Evolutionary conservation across 2,113 vertebrate species (phyloP), one percentile per base, ranked within the genome.

Genomic region (Campylomormyrus tamandua): DNA sequence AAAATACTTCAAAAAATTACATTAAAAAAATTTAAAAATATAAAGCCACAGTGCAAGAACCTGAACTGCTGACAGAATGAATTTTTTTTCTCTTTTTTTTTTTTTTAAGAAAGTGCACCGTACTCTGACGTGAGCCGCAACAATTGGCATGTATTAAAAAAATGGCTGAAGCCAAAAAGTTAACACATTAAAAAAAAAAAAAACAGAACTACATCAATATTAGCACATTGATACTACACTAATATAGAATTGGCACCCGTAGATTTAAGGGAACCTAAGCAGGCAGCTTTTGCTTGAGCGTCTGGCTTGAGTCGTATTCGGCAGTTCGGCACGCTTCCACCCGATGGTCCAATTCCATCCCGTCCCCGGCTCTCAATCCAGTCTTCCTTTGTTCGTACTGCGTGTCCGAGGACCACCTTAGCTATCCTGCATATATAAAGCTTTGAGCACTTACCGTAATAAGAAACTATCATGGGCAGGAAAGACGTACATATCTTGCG

Each of bases 391-490:
- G 45, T 53, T 83, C 42, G 24, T 24, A 85, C 45, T n/a, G 45
- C 3, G 1, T 4, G 45, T n/a, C 19, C 39, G 24, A 84, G 45
- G 45, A 46, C 83, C 15, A 48, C 46, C 42, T 48, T n/a, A 21
- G 7, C 24, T 48, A 84, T 85, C 87, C 92, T 93, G 93, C 93
- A 92, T 93, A 92, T 91, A 91, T 90, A 90, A 93, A 91, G 91
- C 92, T 90, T 90, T 86, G 93, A 93, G 92, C 92, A 92, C 88
- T 92, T 94, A 93, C 92, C 91, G 93, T 92, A 93, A 90, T 88
- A 94, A 95, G 94, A 94, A 94, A 45, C 45, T 92, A 94, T 93
- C 62, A 92, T 90, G 91, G 91, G 91, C 93, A 91, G 90, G 91
- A 83, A 88, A 91, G 74, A 92, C 90, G 87, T 49, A 88, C 66